These are phyloP conservation scores for Clarias pachynema DNA, from an alignment of 2,797 vertebrate genomes.

Conservation along the genomic window DNA sequence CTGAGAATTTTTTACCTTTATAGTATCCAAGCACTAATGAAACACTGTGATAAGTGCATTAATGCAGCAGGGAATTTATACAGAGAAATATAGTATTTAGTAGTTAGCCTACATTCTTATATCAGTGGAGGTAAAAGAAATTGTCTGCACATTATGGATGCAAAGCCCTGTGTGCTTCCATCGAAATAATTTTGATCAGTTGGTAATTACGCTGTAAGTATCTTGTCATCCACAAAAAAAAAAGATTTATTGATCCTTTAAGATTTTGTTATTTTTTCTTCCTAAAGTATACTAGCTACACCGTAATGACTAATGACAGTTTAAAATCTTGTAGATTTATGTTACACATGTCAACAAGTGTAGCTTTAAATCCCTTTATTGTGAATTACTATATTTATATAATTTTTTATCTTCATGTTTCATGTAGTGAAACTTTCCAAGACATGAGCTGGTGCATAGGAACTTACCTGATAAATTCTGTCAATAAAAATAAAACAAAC, in stretches of 20 bases:
- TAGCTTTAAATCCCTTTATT: neutral
- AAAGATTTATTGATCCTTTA: neutral
- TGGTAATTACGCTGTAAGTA: neutral
- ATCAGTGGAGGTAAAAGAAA: neutral
- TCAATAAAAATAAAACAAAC: constrained; percentile 46
- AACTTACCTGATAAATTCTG: constrained; percentile 65
- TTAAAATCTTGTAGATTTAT: neutral
- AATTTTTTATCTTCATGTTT: neutral
- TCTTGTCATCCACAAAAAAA: neutral
- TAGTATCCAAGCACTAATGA: too few species aligned
- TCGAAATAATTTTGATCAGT: neutral
- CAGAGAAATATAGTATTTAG: too few species aligned
- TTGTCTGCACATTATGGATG: neutral
- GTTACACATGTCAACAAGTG: neutral
- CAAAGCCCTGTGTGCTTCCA: neutral
- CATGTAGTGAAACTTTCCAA: constrained; percentile 37
- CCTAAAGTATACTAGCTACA: neutral
- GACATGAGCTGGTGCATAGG: neutral
- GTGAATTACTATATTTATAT: neutral
- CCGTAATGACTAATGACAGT: neutral
- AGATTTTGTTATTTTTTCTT: neutral
- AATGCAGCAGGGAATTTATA: too few species aligned
- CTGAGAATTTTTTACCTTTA: too few species aligned
- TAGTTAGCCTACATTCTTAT: neutral
- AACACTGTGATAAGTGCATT: too few species aligned